Percentiles rank a stretch among this genome's conserved stretches.
Conservation (phyloP, 1,140 invertebrate genomes). For the Aphaenogaster floridana region DNA sequence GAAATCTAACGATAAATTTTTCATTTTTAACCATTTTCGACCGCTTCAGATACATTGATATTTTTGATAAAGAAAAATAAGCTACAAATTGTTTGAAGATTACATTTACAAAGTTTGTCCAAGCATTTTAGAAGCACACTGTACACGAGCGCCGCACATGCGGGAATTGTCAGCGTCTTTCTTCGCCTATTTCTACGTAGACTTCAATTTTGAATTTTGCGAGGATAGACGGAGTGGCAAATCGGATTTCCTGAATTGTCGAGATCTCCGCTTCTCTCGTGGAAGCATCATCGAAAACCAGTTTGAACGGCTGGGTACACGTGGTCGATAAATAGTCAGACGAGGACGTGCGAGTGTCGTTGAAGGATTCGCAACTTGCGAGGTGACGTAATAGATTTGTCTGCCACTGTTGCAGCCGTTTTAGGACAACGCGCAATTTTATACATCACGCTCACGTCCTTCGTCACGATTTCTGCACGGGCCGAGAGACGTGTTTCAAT, state of each 20-base stretch:
- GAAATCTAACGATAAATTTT: background rate
- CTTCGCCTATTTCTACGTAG: slow-evolving; percentile 47
- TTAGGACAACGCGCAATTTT: slow-evolving; percentile 38
- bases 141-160: slow-evolving; percentile 3
- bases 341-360: slow-evolving; percentile 51
- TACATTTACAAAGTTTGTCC: background rate
- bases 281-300: slow-evolving; percentile 57
- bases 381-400: slow-evolving; percentile 49
- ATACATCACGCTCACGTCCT: background rate
- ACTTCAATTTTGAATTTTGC: slow-evolving; percentile 64
- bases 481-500: background rate
- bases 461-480: background rate
- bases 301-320: slow-evolving; percentile 52
- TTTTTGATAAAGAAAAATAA: slow-evolving; percentile 5
- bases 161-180: slow-evolving; percentile 39
- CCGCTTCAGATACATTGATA: slow-evolving; percentile 3
- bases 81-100: background rate
- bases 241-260: slow-evolving; percentile 63
- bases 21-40: background rate
- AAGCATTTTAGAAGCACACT: slow-evolving; percentile 26
- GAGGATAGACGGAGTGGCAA: slow-evolving; percentile 63
- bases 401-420: slow-evolving; percentile 24
- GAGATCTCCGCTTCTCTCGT: slow-evolving; percentile 49
- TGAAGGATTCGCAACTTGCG: slow-evolving; percentile 50
- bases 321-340: slow-evolving; percentile 61